phyloP scores from a whole-genome alignment of 2,113 vertebrate genomes.

The Pipa parva region DNA sequence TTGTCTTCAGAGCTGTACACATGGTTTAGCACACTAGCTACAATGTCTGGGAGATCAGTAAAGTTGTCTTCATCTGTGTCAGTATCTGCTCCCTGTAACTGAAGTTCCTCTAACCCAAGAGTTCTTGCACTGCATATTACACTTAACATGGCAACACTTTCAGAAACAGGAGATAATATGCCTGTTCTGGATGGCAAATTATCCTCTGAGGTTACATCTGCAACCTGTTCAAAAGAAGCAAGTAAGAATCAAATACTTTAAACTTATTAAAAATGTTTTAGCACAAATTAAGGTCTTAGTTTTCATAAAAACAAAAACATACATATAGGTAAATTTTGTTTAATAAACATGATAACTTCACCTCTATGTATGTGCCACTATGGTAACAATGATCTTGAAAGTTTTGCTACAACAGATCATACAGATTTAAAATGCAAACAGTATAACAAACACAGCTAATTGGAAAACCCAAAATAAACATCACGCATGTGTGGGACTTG shows the following conservation, averaged over 20 bases:
- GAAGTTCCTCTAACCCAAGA: conserved; percentile 31
- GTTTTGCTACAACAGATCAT: too few relatives aligned
- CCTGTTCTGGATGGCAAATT: conserved; percentile 62
- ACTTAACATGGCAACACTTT: conserved; percentile 66
- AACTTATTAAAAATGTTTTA: neutral
- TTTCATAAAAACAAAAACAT: neutral
- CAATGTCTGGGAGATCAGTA: conserved; percentile 66
- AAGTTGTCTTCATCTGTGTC: conserved; percentile 42
- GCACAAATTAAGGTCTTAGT: neutral
- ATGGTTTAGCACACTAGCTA: conserved; percentile 67
- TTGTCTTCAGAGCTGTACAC: conserved; percentile 56
- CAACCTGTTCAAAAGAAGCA: conserved; percentile 63
- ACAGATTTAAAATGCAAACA: too few relatives aligned
- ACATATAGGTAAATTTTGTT: neutral
- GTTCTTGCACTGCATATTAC: conserved; percentile 54
- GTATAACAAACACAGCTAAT: too few relatives aligned
- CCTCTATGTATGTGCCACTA: too few relatives aligned
- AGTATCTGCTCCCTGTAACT: conserved; percentile 32
- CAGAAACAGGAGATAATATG: conserved; percentile 72
- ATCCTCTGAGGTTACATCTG: conserved; percentile 62
- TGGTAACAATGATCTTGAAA: too few relatives aligned
- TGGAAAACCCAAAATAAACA: too few relatives aligned
- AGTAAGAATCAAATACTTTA: neutral
- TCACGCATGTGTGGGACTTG: too few relatives aligned
- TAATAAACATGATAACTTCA: too few relatives aligned